Percentiles rank a stretch among this genome's conserved stretches.
Conservation (phyloP, 2,888 invertebrate genomes). For the Agriopis aurantiaria region DNA sequence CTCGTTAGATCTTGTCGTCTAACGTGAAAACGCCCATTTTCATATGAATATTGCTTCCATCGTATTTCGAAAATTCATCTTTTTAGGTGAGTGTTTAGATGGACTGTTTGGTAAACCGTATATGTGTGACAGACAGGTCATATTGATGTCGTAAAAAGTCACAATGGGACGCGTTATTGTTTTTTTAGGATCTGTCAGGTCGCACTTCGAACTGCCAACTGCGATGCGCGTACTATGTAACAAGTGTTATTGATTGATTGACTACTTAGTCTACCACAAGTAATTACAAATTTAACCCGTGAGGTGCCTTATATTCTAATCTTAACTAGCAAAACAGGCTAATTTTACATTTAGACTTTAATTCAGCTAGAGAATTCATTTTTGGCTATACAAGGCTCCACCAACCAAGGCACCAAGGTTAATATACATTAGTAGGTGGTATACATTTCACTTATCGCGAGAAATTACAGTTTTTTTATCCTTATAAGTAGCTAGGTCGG, state of each 20-base stretch:
- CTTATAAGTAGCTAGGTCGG: no score
- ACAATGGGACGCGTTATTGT: conserved; percentile 7
- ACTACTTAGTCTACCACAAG: no score
- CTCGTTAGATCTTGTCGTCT: neutral
- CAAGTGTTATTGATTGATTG: neutral
- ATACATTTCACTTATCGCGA: no score
- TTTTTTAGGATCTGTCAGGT: conserved; percentile 6
- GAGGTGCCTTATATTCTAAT: no score
- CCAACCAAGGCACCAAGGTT: no score
- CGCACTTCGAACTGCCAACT: neutral
- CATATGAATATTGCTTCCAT: conserved; percentile 41
- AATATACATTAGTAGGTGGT: no score
- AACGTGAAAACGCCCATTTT: conserved; percentile 3
- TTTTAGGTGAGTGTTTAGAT: conserved; percentile 33
- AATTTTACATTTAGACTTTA: no score
- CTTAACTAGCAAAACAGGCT: no score
- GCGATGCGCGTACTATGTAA: neutral
- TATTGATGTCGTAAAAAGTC: conserved; percentile 17
- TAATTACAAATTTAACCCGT: no score
- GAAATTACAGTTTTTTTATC: no score
- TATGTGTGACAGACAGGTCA: conserved; percentile 8
- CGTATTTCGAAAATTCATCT: conserved; percentile 35
- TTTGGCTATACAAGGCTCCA: no score
- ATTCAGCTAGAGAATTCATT: no score
- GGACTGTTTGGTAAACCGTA: conserved; percentile 4